Conservation (phyloP, 2,888 invertebrate species). For the Thelaira solivaga region DNA sequence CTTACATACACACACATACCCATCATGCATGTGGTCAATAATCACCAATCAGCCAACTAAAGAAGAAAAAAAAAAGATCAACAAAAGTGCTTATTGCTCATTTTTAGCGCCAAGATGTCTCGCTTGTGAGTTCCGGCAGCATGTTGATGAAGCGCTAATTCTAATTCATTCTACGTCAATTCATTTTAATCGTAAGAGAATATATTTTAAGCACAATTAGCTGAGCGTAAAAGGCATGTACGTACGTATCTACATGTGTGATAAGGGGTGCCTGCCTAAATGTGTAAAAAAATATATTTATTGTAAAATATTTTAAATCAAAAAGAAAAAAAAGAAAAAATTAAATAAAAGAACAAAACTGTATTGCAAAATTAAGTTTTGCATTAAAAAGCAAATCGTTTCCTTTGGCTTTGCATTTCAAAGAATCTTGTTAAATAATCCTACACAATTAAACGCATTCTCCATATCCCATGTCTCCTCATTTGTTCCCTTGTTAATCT, state of each 20-base stretch:
- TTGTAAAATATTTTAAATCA: constrained; percentile 25
- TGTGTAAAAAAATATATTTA: constrained; percentile 44
- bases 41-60: not conserved
- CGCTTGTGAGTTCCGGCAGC: constrained; percentile 60
- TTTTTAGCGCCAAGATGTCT: constrained; percentile 35
- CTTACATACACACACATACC: not conserved
- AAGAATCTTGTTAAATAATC: constrained; percentile 33
- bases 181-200: constrained; percentile 8
- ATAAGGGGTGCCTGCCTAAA: not conserved
- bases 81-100: not conserved
- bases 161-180: not conserved
- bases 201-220: constrained; percentile 8
- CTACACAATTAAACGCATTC: not conserved
- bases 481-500: constrained; percentile 4
- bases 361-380: constrained; percentile 56
- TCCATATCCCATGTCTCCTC: not conserved
- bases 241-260: not conserved
- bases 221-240: not conserved
- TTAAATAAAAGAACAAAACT: too few relatives aligned
- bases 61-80: not conserved
- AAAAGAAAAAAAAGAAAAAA: not conserved
- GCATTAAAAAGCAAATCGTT: constrained; percentile 21
- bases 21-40: not conserved
- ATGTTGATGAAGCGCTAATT: constrained; percentile 22
- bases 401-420: constrained; percentile 55